Conservation (phyloP, 1,140 invertebrate species). For the Drosophila sp. region DNA sequence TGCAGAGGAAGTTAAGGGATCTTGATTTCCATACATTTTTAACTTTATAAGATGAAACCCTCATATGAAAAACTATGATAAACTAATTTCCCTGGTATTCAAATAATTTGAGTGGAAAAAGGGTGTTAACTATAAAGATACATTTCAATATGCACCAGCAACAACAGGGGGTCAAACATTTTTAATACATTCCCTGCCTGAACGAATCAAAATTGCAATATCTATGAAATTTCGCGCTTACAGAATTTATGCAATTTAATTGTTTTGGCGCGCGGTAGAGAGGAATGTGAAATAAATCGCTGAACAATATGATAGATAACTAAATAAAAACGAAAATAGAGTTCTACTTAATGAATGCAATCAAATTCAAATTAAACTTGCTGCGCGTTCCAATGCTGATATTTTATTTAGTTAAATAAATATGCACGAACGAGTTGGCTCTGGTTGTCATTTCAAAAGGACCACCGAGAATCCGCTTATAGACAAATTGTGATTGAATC, state of each 20-base stretch:
- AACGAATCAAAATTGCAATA: conserved; percentile 23
- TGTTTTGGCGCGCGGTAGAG: neutral
- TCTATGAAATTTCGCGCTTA: neutral
- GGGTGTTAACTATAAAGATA: too few relatives aligned
- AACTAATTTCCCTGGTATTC: too few relatives aligned
- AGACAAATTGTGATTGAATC: conserved; percentile 31
- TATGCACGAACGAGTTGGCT: conserved; percentile 26
- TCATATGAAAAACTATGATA: too few relatives aligned
- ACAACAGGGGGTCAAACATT: conserved; percentile 28
- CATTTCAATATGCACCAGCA: too few relatives aligned
- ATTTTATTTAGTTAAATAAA: conserved; percentile 19
- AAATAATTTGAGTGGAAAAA: too few relatives aligned
- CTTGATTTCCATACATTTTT: too few relatives aligned
- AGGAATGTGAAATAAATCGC: neutral
- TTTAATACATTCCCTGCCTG: conserved; percentile 34
- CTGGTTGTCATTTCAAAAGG: conserved; percentile 43
- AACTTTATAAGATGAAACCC: too few relatives aligned
- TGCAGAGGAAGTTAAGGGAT: too few relatives aligned
- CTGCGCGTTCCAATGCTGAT: neutral
- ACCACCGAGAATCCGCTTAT: conserved; percentile 42
- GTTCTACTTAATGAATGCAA: conserved; percentile 58
- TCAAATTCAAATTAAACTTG: conserved; percentile 56
- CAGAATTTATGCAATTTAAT: conserved; percentile 1
- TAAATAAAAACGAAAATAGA: conserved; percentile 44
- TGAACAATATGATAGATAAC: conserved; percentile 21